Base-by-base conservation (phyloP, 1,140 invertebrate species). In the Archivesica marissinica region DNA sequence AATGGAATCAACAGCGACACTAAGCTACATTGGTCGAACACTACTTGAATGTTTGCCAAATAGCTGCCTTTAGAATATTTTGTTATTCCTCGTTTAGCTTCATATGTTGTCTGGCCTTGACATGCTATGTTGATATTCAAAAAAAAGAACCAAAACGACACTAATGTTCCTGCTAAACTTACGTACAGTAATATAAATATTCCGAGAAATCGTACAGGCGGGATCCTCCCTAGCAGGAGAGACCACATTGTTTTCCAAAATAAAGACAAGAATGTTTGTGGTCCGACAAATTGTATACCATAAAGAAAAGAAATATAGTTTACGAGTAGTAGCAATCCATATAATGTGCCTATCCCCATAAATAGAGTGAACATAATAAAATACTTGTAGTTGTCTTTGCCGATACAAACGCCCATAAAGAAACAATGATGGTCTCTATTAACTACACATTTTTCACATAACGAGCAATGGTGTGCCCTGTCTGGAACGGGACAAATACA, bases 391-490 rank as follows among this genome's bases (percentile, higher is more conserved):
- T 99, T 99, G 70, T 95, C 95, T 91, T 98, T 96, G 0, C 98
- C 98, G n/a, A 99, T 95, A 93, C 98, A 99, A 90, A 96, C 96
- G 23, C 96, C 96, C 30, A 97, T 96, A 93, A 99, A 99, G 56
- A 96, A 96, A 92, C 98, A 99, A 92, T 99, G 98, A 94, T 99
- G 98, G 92, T 99, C 98, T 89, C 98, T 95, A 93, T 89, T 91
- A 33, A 91, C 75, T 2, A 91, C 86, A 77, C 91, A 92, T 15
- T 33, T 80, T 50, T 87, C 54, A 70, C 91, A 92, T 9, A 89
- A n/a, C 13, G 61, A 56, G 66, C 91, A 92, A 86, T 92, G 91
- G 68, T 91, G 89, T 2, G 87, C 85, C 28, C 91, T 74, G 3
- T 85, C 86, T 13, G 90, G 89, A 17, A 82, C 76, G 1, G 59